Evolutionary conservation across 2,888 invertebrate species (phyloP), one percentile per base, ranked within the genome.

Genomic region (Acleris sparsana): DNA sequence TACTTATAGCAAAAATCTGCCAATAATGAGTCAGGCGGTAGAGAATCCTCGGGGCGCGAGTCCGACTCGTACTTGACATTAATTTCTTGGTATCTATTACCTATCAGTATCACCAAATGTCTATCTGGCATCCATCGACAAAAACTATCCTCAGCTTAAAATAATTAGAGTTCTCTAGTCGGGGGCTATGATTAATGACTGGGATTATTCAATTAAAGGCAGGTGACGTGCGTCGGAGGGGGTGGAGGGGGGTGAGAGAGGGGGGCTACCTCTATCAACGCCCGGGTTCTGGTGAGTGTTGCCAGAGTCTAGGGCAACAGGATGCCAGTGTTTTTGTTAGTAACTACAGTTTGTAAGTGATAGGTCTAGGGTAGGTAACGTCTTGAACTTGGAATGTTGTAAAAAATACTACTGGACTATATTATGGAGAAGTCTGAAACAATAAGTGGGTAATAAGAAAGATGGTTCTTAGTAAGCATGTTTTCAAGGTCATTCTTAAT

Each of bases 131-230:
- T 73, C 76, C 66, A 73, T 72, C 76, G 61, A 49, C 62, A 60
- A 61, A 69, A 66, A 66, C 59, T 57, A 65, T 62, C 62, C 62
- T 63, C 53, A 77, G 80, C 80, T 85, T 83, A 86, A 89, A 90
- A 89, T 89, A 87, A 90, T 88, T 86, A 83, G 80, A 86, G 86
- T 86, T 91, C 89, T 87, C 83, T 89, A 91, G 91, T 86, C 86
- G 82, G 82, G 80, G 78, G 77, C 79, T 84, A 89, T 93, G 92
- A 93, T 93, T 92, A 93, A 93, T 93, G 92, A 89, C 85, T 79
- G 80, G 85, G 90, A 92, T 93, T 92, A 93, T 93, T 93, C 90
- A 93, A 93, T 93, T 92, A 92, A 92, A 88, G 88, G 83, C 88
- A 89, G 90, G 90, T 89, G 85, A 83, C 83, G 79, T 79, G 77